Percentiles rank a stretch among this genome's conserved stretches.
phyloP scores from a whole-genome alignment of 2,888 invertebrate genomes.

The Apantesis nais region DNA sequence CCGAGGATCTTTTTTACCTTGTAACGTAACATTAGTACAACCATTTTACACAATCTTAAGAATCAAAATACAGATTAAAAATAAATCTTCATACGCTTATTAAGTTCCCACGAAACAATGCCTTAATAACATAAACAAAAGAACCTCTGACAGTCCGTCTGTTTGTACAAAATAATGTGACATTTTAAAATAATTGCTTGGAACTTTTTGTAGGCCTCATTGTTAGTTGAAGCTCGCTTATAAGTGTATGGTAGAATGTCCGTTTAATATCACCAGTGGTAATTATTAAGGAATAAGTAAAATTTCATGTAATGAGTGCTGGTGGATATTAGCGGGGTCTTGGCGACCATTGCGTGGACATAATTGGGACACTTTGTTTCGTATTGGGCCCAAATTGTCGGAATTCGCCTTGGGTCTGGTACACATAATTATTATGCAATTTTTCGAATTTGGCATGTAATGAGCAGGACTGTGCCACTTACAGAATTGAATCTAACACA shows the following conservation, averaged over 20 bases:
- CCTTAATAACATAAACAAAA: conserved; percentile 40
- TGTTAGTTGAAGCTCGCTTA: conserved; percentile 47
- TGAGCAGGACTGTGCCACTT: conserved; percentile 3
- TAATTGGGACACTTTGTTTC: conserved; percentile 37
- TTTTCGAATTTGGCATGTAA: conserved; percentile 9
- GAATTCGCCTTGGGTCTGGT: conserved; percentile 28
- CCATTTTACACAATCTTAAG: conserved; percentile 29
- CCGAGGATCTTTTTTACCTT: conserved; percentile 11
- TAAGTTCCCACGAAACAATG: conserved; percentile 57
- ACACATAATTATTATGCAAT: conserved; percentile 12
- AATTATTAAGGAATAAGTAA: conserved; percentile 34
- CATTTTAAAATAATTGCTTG: conserved; percentile 64
- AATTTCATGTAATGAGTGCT: conserved; percentile 39
- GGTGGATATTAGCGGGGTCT: conserved; percentile 25
- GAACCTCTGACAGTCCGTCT: conserved; percentile 36
- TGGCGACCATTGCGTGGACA: conserved; percentile 32
- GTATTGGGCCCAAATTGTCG: conserved; percentile 34
- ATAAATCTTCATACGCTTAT: conserved; percentile 40
- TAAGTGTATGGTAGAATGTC: conserved; percentile 47
- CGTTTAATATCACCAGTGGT: conserved; percentile 13
- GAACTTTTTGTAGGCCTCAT: conserved; percentile 47
- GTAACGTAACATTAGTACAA: conserved; percentile 30
- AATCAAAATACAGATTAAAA: conserved; percentile 40
- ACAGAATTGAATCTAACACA: background rate
- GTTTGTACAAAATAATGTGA: conserved; percentile 58